A percentile compares a stretch with the other conserved stretches of the same genome.
Conservation (phyloP, 2,888 invertebrate genomes). For the Pterostichus niger region DNA sequence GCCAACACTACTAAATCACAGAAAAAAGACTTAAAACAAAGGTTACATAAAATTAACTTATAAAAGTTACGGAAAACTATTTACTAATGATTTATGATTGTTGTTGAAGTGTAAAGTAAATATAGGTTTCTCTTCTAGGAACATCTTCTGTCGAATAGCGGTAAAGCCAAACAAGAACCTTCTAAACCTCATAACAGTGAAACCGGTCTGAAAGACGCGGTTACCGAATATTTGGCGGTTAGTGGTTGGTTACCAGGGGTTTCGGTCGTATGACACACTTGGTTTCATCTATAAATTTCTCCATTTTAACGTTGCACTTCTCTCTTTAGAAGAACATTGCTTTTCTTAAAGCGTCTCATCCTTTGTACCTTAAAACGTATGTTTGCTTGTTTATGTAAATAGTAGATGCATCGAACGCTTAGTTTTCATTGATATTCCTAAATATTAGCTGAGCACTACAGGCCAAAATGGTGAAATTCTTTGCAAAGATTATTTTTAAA, state of each 20-base stretch:
- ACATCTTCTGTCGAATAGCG: slow-evolving; percentile 71
- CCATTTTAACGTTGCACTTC: slow-evolving; percentile 20
- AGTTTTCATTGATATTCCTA: not conserved
- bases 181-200: slow-evolving; percentile 70
- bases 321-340: not conserved
- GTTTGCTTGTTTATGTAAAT: slow-evolving; percentile 25
- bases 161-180: slow-evolving; percentile 70
- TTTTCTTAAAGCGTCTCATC: slow-evolving; percentile 4
- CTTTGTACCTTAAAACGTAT: not conserved
- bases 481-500: not conserved
- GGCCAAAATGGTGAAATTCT: not conserved
- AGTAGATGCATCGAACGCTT: slow-evolving; percentile 23
- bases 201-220: slow-evolving; percentile 72
- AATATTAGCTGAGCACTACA: not conserved
- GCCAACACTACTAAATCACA: too few species aligned
- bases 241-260: slow-evolving; percentile 75
- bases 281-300: slow-evolving; percentile 41
- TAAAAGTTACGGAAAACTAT: too few species aligned
- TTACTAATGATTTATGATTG: too few species aligned
- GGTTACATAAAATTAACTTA: too few species aligned
- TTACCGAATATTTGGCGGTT: slow-evolving; percentile 74
- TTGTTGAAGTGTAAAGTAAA: not conserved
- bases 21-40: too few species aligned
- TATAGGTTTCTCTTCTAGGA: slow-evolving; percentile 70
- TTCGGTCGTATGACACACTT: slow-evolving; percentile 69